A percentile compares a stretch with the other conserved stretches of the same genome.
Conservation (phyloP, 2,797 vertebrate genomes). For the Champsocephalus esox region DNA sequence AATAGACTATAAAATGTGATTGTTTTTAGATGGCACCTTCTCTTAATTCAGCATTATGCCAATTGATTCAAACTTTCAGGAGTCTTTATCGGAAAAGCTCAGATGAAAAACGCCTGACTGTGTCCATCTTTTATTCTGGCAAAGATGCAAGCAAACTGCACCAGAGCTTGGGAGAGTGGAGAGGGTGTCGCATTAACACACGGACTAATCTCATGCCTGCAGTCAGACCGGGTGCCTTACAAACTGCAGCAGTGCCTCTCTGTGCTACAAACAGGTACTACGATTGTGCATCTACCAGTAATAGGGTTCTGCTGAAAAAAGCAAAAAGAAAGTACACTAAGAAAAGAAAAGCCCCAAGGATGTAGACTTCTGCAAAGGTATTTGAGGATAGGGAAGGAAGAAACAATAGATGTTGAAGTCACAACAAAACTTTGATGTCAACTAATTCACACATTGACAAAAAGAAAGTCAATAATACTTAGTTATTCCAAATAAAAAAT, state of each 20-base stretch:
- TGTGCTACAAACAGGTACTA: constrained; percentile 33
- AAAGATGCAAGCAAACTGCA: constrained; percentile 46
- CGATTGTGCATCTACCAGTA: background rate
- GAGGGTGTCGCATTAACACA: constrained; percentile 73
- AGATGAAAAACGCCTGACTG: background rate
- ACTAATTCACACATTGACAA: background rate
- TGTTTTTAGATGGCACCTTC: background rate
- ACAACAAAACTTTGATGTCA: background rate
- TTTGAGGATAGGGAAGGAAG: constrained; percentile 3
- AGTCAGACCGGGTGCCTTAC: constrained; percentile 28
- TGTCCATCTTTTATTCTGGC: constrained; percentile 19
- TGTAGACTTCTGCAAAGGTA: background rate
- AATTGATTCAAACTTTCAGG: background rate
- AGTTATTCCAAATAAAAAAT: too few relatives aligned
- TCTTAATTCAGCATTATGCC: background rate
- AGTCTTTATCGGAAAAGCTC: background rate
- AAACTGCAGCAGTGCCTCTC: constrained; percentile 33
- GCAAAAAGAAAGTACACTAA: background rate
- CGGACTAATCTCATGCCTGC: constrained; percentile 60
- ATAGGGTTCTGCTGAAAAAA: background rate
- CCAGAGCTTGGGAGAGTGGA: constrained; percentile 38
- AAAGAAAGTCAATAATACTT: background rate
- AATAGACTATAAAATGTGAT: background rate
- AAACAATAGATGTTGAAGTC: background rate
- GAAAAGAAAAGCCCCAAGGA: background rate